These are phyloP conservation scores for Chromobotia macracanthus DNA, from an alignment of 2,797 vertebrate species.

Conservation along the genomic window DNA sequence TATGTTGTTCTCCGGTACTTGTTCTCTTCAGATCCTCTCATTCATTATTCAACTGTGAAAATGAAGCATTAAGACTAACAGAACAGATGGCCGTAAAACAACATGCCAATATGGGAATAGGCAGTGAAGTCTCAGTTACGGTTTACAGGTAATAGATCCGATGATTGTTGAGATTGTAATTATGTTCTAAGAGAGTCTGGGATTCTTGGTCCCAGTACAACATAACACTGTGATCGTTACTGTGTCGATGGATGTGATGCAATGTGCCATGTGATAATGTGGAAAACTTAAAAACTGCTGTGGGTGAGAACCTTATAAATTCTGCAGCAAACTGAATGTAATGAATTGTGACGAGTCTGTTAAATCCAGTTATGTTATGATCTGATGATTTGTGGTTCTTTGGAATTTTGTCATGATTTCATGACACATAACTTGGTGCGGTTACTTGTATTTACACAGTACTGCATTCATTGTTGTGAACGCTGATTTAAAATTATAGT, in stretches of 20 bases:
- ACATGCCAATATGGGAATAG: conserved; percentile 45
- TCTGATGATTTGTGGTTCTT: background rate
- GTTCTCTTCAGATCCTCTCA: conserved; percentile 46
- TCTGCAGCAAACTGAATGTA: conserved; percentile 28
- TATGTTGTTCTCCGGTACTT: conserved; percentile 48
- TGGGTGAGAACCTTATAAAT: conserved; percentile 4
- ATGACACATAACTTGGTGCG: conserved; percentile 6
- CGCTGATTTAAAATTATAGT: background rate
- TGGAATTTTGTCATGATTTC: conserved; percentile 14
- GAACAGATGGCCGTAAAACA: conserved; percentile 58
- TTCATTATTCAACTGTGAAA: conserved; percentile 54
- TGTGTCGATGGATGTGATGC: conserved; percentile 36
- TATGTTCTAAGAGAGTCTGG: conserved; percentile 37
- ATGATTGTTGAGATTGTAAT: conserved; percentile 50
- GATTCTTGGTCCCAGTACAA: conserved; percentile 30
- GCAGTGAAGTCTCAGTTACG: conserved; percentile 37
- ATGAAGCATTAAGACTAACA: conserved; percentile 48
- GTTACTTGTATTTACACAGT: conserved; percentile 12
- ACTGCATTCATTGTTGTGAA: conserved; percentile 7
- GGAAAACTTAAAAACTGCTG: conserved; percentile 6
- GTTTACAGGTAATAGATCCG: conserved; percentile 45
- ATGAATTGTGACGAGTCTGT: conserved; percentile 27
- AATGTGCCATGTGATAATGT: conserved; percentile 49
- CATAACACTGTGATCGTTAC: conserved; percentile 43
- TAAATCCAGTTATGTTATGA: background rate